Conservation (phyloP, 2,797 vertebrate species). For the Enoplosus armatus region DNA sequence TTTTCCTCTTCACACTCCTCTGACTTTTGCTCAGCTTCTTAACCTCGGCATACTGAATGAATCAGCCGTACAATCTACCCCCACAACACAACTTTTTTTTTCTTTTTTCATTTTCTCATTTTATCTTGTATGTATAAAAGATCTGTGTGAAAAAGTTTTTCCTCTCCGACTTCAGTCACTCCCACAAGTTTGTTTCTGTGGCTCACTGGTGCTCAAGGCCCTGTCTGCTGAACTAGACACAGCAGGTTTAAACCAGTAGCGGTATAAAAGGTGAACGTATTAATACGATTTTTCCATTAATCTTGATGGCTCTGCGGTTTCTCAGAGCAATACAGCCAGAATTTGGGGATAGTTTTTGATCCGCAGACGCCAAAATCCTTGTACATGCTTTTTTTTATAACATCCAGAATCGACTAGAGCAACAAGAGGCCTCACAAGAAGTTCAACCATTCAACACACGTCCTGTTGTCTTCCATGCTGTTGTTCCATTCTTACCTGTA, state of each 20-base stretch:
- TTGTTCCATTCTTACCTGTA: too few relatives aligned
- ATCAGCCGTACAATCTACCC: slow-evolving; percentile 17
- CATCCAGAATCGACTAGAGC: too few relatives aligned
- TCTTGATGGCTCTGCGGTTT: too few relatives aligned
- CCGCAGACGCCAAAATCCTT: too few relatives aligned
- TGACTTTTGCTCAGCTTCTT: slow-evolving; percentile 52
- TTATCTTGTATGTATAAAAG: neutral
- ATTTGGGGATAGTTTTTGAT: too few relatives aligned
- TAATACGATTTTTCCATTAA: neutral
- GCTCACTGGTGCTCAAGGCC: neutral
- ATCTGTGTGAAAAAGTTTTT: slow-evolving; percentile 7
- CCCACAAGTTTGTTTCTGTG: neutral
- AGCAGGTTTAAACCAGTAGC: neutral
- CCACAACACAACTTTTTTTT: slow-evolving; percentile 22
- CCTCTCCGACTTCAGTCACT: neutral
- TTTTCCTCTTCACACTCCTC: slow-evolving; percentile 53
- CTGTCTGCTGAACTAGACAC: neutral
- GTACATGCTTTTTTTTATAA: too few relatives aligned
- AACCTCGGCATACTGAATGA: slow-evolving; percentile 31
- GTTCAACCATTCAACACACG: too few relatives aligned
- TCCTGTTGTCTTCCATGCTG: too few relatives aligned
- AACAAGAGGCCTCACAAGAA: too few relatives aligned
- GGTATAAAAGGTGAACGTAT: neutral
- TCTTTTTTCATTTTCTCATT: neutral
- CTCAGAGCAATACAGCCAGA: too few relatives aligned